These are phyloP conservation scores for Tinamus guttatus DNA, from an alignment of 2,113 vertebrate genomes.

Conservation along the genomic window DNA sequence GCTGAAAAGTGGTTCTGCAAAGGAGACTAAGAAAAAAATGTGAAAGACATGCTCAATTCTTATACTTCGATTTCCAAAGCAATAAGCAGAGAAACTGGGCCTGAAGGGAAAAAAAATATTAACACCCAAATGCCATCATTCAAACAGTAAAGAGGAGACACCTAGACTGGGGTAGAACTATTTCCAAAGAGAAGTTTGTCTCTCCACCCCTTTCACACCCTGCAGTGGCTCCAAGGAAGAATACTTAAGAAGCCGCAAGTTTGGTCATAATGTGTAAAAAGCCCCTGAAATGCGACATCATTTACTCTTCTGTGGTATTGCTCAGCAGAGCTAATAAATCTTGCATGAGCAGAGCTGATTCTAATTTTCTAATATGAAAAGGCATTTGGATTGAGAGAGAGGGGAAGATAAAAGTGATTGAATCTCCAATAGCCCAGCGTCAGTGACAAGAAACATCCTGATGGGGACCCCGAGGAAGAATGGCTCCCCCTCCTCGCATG, in stretches of 20 bases:
- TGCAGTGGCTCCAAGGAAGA: constrained; percentile 60
- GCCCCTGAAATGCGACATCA: constrained; percentile 83
- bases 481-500: constrained; percentile 63
- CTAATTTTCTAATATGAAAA: constrained; percentile 89
- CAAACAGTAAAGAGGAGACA: constrained; percentile 29
- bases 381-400: constrained; percentile 85
- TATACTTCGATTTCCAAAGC: constrained; percentile 38
- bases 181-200: constrained; percentile 48
- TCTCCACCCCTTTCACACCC: constrained; percentile 25
- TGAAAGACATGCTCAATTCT: neutral
- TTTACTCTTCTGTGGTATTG: constrained; percentile 83
- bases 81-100: constrained; percentile 13
- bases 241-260: constrained; percentile 71
- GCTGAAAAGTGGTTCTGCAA: neutral
- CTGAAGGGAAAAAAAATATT: constrained; percentile 39
- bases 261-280: constrained; percentile 81
- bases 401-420: constrained; percentile 86
- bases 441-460: constrained; percentile 85
- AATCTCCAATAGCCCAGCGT: constrained; percentile 83
- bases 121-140: constrained; percentile 52
- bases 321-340: constrained; percentile 87
- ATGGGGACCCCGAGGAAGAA: constrained; percentile 77
- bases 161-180: constrained; percentile 17
- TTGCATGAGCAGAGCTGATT: constrained; percentile 86
- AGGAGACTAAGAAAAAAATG: neutral